A percentile compares a stretch with the other conserved stretches of the same genome.
phyloP scores from a whole-genome alignment of 2,888 invertebrate genomes.

The Nudaria mundana region DNA sequence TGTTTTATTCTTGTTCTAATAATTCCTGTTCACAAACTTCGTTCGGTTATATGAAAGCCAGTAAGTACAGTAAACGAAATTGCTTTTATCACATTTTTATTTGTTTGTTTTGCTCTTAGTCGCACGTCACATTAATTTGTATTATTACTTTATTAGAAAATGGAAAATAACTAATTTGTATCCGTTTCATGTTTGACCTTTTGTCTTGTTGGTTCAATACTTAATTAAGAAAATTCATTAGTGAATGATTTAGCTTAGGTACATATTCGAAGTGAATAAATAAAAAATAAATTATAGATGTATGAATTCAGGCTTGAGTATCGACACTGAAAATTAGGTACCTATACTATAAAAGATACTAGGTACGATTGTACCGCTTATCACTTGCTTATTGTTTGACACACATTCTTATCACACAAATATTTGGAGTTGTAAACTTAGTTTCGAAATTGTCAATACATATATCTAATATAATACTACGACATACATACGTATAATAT shows the following conservation, averaged over 20 bases:
- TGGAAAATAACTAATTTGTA: conserved; percentile 25
- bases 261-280: too few relatives aligned
- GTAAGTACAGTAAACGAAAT: conserved; percentile 45
- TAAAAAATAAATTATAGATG: too few relatives aligned
- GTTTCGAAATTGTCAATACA: conserved; percentile 7
- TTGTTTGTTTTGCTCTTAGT: conserved; percentile 36
- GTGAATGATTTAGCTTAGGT: too few relatives aligned
- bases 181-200: conserved; percentile 21
- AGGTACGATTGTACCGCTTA: background rate
- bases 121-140: conserved; percentile 29
- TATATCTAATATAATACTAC: too few relatives aligned
- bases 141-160: conserved; percentile 43
- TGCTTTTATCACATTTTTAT: conserved; percentile 48
- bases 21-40: conserved; percentile 30
- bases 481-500: conserved; percentile 13
- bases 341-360: too few relatives aligned
- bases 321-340: background rate
- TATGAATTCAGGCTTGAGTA: too few relatives aligned
- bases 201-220: conserved; percentile 10
- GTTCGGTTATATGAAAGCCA: conserved; percentile 40
- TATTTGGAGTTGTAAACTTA: background rate
- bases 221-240: background rate
- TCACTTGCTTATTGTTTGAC: background rate
- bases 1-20: conserved; percentile 34
- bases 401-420: background rate